Evolutionary conservation across 2,888 invertebrate genomes (phyloP).

Genomic region (Pelosia muscerda): DNA sequence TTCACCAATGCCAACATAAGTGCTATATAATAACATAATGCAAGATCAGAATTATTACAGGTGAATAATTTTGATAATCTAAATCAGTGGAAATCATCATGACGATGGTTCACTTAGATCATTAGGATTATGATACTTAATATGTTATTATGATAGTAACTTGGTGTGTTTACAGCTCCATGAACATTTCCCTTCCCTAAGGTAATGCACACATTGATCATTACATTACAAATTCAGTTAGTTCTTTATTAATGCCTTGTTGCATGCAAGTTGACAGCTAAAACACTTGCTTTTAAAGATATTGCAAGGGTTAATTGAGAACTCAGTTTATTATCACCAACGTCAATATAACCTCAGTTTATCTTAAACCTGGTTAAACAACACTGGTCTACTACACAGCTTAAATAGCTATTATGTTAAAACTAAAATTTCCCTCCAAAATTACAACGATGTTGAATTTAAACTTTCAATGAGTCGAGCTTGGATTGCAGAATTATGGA

Average conservation of each 20-base stretch:
- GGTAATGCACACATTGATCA: no score
- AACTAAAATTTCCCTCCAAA: slow-evolving; percentile 43
- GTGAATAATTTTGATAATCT: background rate
- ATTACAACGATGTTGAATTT: slow-evolving; percentile 42
- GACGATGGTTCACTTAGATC: no score
- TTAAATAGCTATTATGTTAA: slow-evolving; percentile 40
- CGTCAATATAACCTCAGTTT: slow-evolving; percentile 30
- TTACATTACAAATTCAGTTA: no score
- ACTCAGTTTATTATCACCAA: slow-evolving; percentile 13
- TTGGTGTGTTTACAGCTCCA: no score
- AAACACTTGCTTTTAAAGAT: slow-evolving; percentile 14
- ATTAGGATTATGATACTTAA: no score
- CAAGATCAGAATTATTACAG: background rate
- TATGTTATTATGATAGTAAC: no score
- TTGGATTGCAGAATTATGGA: slow-evolving; percentile 26
- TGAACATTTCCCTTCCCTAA: no score
- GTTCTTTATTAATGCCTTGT: no score
- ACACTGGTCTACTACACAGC: slow-evolving; percentile 25
- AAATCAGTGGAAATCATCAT: no score
- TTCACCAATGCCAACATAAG: no score
- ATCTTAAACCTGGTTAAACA: slow-evolving; percentile 35
- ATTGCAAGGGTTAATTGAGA: slow-evolving; percentile 9
- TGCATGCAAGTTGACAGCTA: no score
- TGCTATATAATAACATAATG: no score
- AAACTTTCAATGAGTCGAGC: slow-evolving; percentile 41